Percentiles rank a stretch among this genome's conserved stretches.
These are phyloP conservation scores for Pogona vitticeps DNA, from an alignment of 2,113 vertebrate species.

Conservation along the genomic window DNA sequence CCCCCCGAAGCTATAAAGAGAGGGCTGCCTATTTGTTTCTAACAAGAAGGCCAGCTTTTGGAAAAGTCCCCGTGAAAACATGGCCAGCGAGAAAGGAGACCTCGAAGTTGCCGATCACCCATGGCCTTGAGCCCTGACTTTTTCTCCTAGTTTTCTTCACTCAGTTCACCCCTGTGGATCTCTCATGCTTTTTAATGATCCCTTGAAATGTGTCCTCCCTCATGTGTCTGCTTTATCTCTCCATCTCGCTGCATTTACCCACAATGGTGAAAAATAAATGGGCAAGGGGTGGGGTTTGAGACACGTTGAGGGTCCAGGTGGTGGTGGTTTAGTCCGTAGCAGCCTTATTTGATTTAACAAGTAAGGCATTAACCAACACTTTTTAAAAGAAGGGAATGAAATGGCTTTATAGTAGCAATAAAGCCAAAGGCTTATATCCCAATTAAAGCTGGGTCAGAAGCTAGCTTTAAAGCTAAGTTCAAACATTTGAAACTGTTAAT, in stretches of 20 bases:
- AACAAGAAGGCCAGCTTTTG: not conserved
- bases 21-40: too few relatives aligned
- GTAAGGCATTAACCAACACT: not conserved
- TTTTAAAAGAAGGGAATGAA: too few relatives aligned
- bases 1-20: too few relatives aligned
- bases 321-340: too few relatives aligned
- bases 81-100: not conserved
- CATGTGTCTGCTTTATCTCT: not conserved
- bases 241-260: fast-evolving
- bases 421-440: not conserved
- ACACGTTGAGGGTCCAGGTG: too few relatives aligned
- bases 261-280: not conserved
- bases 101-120: not conserved
- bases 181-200: not conserved
- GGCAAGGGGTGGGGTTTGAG: not conserved
- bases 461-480: not conserved
- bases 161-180: not conserved
- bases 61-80: not conserved
- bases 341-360: not conserved
- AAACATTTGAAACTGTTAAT: too few relatives aligned
- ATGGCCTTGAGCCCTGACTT: not conserved
- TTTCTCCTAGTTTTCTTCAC: not conserved
- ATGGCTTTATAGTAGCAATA: not conserved
- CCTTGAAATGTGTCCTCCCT: too few relatives aligned
- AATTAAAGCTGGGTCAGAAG: not conserved